Evolutionary conservation across 2,888 invertebrate species (phyloP), one percentile per base, ranked within the genome.

Genomic region (Lasioglossum vierecki): DNA sequence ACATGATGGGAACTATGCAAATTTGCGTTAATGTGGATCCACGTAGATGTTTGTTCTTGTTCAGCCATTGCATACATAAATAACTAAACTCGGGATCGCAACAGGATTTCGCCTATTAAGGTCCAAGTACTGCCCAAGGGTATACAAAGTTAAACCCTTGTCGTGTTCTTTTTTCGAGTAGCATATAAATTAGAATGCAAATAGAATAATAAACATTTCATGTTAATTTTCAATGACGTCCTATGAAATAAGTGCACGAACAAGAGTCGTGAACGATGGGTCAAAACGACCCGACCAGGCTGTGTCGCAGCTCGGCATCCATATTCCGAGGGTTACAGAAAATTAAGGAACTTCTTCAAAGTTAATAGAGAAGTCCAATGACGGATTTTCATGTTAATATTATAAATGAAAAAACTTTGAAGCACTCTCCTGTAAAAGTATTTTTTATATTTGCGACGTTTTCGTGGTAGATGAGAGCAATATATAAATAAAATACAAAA

Each of bases 11-110:
- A 11, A 57, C 57, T 60, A 60, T 60, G 60, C 60, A 60, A 26
- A 60, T 60, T 5, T 15, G 26, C 26, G 11, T 26, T 60, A 26
- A 60, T 60, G 26, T 60, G 13, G 60, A 26, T 26, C n/a, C 60
- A 1, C 9, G 60, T 57, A 57, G n/a, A 57, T 57, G 57, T 57
- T 57, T 57, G n/a, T 57, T 57, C 57, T 60, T 60, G 60, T 60
- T 60, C 26, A 60, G 13, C 60, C 26, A 60, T 60, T 15, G 60
- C 60, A 60, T 60, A 60, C 60, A 60, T 30, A 68, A 68, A 68
- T 22, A 60, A 26, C 5, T 26, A 26, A 60, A 60, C 60, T 60
- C 60, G 5, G 26, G 26, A 60, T 26, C 13, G 60, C n/a, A 60
- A 60, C 60, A 60, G 60, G 60, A 60, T 60, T 60, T 60, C 13